Evolutionary conservation across 2,888 invertebrate genomes (phyloP).

Genomic region (Sarcophaga subvicina): DNA sequence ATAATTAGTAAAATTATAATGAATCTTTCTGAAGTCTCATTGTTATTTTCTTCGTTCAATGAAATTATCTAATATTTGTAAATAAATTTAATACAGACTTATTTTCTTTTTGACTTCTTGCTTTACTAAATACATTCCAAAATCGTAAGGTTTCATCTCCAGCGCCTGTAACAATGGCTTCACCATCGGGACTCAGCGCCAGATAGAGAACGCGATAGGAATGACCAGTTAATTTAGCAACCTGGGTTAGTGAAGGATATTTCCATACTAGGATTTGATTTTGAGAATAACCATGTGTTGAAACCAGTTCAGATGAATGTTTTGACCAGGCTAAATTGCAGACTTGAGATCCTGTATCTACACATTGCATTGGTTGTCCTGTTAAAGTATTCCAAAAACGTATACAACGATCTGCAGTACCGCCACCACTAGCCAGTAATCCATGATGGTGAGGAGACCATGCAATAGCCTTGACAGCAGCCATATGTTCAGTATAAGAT

Average conservation of each 20-base stretch:
- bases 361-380: conserved; percentile 98
- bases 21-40: background rate
- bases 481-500: conserved; percentile 96
- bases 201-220: conserved; percentile 97
- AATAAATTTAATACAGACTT: conserved; percentile 96
- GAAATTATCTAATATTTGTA: conserved; percentile 89
- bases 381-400: conserved; percentile 99
- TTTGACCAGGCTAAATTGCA: conserved; percentile 99
- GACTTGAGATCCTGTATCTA: conserved; percentile 98
- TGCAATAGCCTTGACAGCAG: conserved; percentile 98
- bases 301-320: conserved; percentile 98
- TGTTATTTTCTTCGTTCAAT: conserved; percentile 1
- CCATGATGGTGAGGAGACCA: conserved; percentile 99
- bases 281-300: conserved; percentile 99
- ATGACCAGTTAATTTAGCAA: conserved; percentile 98
- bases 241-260: conserved; percentile 97
- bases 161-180: conserved; percentile 99
- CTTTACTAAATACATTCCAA: conserved; percentile 99
- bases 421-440: conserved; percentile 97
- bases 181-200: conserved; percentile 98
- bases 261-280: conserved; percentile 99
- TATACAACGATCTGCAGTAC: conserved; percentile 98
- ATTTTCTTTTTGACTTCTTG: conserved; percentile 95
- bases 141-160: conserved; percentile 99
- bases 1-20: conserved; percentile 9